Percentiles rank a stretch among this genome's conserved stretches.
phyloP scores from a whole-genome alignment of 2,888 invertebrate genomes.

The Hydraecia micacea region DNA sequence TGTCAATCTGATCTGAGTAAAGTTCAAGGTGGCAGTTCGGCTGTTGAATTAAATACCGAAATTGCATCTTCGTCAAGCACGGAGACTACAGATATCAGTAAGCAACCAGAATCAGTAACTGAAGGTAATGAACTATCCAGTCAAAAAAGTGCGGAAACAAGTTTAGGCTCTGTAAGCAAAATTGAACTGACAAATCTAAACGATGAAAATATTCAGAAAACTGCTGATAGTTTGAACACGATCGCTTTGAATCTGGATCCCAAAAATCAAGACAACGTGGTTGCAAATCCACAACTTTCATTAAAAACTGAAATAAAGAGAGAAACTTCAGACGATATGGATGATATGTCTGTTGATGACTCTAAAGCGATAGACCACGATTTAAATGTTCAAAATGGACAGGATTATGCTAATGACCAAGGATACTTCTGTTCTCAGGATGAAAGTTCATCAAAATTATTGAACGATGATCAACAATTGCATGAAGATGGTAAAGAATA shows the following conservation, averaged over 20 bases:
- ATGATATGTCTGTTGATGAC: conserved; percentile 67
- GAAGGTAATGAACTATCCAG: conserved; percentile 70
- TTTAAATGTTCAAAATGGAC: conserved; percentile 61
- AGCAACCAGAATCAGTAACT: conserved; percentile 69
- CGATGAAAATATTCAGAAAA: conserved; percentile 63
- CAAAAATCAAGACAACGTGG: conserved; percentile 68
- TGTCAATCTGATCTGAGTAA: conserved; percentile 80
- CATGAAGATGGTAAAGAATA: conserved; percentile 69
- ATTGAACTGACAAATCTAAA: conserved; percentile 64
- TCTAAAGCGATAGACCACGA: conserved; percentile 68
- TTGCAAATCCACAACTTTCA: conserved; percentile 64
- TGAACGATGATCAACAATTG: conserved; percentile 72
- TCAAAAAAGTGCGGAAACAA: conserved; percentile 72
- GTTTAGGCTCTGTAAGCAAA: conserved; percentile 69
- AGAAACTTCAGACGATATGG: conserved; percentile 73
- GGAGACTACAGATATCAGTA: conserved; percentile 73
- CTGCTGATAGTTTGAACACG: conserved; percentile 65
- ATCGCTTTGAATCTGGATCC: conserved; percentile 60
- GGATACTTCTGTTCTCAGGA: conserved; percentile 73
- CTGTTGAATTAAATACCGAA: conserved; percentile 71
- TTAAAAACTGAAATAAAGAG: conserved; percentile 81
- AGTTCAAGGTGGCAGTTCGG: conserved; percentile 74
- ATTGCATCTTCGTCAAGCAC: conserved; percentile 65
- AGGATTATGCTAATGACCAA: conserved; percentile 71
- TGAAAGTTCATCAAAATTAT: conserved; percentile 73